These are phyloP conservation scores for Aselliscus stoliczkanus DNA, from an alignment of 2,797 vertebrate genomes.

Conservation along the genomic window DNA sequence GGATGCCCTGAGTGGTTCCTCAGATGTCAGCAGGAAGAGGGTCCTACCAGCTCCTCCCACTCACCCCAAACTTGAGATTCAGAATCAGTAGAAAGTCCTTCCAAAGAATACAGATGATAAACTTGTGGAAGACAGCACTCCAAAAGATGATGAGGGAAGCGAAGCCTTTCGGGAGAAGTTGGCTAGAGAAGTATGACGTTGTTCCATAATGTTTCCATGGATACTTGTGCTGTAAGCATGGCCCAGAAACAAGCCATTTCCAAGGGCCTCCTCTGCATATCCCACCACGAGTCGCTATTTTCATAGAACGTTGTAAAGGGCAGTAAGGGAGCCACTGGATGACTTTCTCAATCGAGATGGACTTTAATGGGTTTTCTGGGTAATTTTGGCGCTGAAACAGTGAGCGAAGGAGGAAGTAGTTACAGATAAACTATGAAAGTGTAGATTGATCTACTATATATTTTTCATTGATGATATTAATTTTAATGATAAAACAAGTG, in stretches of 20 bases:
- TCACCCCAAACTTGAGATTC: background rate
- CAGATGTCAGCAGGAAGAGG: background rate
- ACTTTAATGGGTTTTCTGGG: background rate
- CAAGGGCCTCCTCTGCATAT: background rate
- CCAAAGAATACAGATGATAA: background rate
- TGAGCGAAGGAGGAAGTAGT: background rate
- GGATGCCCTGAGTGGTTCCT: background rate
- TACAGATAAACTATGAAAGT: background rate
- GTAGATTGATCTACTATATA: background rate
- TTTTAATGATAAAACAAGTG: conserved; percentile 6
- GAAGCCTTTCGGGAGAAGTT: background rate
- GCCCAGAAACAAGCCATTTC: background rate
- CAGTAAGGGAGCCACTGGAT: background rate
- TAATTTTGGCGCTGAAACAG: background rate
- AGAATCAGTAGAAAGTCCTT: background rate
- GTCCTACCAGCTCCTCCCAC: background rate
- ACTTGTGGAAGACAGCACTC: background rate
- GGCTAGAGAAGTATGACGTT: background rate
- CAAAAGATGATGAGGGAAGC: background rate
- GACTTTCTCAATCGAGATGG: background rate
- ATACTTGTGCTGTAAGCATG: background rate
- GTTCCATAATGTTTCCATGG: background rate
- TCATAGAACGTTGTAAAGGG: too few species aligned
- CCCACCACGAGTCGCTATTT: background rate
- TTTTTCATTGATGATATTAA: background rate